Base-by-base conservation (phyloP, 2,888 invertebrate genomes). In the Megastigmus dorsalis region DNA sequence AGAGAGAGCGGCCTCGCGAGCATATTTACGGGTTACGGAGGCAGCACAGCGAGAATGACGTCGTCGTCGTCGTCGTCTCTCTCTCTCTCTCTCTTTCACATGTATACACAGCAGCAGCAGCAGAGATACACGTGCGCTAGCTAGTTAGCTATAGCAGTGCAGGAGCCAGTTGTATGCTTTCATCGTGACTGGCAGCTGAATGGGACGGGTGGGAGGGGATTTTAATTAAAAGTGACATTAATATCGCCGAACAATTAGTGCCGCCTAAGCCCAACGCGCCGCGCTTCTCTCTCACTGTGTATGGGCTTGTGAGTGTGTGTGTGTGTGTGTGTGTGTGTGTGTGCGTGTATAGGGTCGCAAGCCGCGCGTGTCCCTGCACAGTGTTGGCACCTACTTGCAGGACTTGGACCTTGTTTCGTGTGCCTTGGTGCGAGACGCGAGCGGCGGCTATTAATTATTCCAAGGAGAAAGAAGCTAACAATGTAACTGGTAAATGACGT, bases 211-310 rank as follows among this genome's bases (percentile, higher is more conserved):
- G n/a, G 23, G 77, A 77, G 68, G 70, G 63, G 72, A 79, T 75
- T 83, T 84, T 82, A 82, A 84, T 84, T 84, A 82, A 83, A 84
- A 82, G 75, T 79, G 78, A 80, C 81, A 81, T 82, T 82, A 82
- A 83, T 81, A 81, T 80, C 78, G 67, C 59, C 30, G 76, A 75
- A 81, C 81, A 82, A 84, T 82, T 81, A 80, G 77, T 74, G 75
- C 33, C 54, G 13, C 50, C 13, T 30, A 63, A 15, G 63, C 36
- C 5, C 13, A 7, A n/a, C n/a, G n/a, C n/a, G n/a, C n/a, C n/a
- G n/a, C n/a, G n/a, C n/a, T n/a, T 15, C 20, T 20, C n/a, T 9
- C 55, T n/a, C 20, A 3, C 57, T 3, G 13, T n/a, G n/a, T n/a
- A n/a, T n/a, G n/a, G n/a, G n/a, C n/a, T n/a, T n/a, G n/a, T n/a